phyloP scores from a whole-genome alignment of 2,888 invertebrate species.

The Catocala nupta region DNA sequence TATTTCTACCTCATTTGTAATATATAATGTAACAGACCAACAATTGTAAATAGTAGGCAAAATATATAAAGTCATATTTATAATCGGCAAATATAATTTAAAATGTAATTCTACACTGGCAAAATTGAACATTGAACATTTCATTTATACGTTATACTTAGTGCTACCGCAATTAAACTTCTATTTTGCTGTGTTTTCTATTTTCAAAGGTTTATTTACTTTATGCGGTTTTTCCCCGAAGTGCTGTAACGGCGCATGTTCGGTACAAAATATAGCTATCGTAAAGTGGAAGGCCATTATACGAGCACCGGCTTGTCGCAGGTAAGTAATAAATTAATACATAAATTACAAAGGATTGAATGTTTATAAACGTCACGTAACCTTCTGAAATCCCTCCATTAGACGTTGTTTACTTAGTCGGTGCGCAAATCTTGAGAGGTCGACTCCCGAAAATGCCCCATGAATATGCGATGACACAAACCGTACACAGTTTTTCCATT shows the following conservation, averaged over 20 bases:
- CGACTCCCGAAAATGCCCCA: conserved; percentile 85
- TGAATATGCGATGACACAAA: conserved; percentile 87
- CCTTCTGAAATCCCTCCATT: conserved; percentile 83
- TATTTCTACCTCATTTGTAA: too few relatives aligned
- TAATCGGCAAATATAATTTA: too few relatives aligned
- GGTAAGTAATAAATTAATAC: conserved; percentile 62
- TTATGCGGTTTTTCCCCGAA: conserved; percentile 21
- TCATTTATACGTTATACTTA: too few relatives aligned
- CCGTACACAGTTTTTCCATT: conserved; percentile 87
- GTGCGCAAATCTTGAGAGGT: conserved; percentile 85
- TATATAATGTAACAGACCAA: too few relatives aligned
- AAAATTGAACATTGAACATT: too few relatives aligned
- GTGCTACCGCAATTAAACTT: too few relatives aligned
- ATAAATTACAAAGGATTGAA: conserved; percentile 70
- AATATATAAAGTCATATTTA: too few relatives aligned
- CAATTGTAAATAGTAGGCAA: too few relatives aligned
- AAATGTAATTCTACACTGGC: too few relatives aligned
- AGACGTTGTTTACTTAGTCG: conserved; percentile 83
- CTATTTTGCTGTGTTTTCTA: too few relatives aligned
- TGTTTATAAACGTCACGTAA: conserved; percentile 78
- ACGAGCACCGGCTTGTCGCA: conserved; percentile 40
- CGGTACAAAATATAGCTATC: conserved; percentile 44
- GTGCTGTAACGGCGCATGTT: conserved; percentile 32
- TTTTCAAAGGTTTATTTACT: background rate
- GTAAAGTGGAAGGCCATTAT: conserved; percentile 46